Conservation (phyloP, 2,888 invertebrate genomes). For the Drosophila rellima region DNA sequence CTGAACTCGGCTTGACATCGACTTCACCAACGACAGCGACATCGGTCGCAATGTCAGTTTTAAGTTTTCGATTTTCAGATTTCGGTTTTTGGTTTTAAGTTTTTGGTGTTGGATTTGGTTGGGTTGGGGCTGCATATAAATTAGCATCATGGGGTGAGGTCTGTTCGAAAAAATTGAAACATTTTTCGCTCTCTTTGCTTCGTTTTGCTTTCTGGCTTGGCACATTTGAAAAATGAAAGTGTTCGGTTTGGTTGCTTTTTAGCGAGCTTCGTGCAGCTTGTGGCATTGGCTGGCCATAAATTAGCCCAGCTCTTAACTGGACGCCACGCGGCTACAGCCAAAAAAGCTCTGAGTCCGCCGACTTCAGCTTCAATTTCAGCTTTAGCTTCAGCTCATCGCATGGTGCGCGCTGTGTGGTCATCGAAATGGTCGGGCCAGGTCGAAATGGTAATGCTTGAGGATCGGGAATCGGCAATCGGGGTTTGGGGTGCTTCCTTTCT, state of each 20-base stretch:
- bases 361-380: slow-evolving; percentile 36
- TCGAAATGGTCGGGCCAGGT: slow-evolving; percentile 35
- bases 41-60: slow-evolving; percentile 29
- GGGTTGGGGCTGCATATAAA: slow-evolving; percentile 71
- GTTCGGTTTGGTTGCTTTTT: slow-evolving; percentile 69
- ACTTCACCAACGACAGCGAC: slow-evolving; percentile 22
- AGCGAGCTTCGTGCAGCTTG: slow-evolving; percentile 64
- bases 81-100: slow-evolving; percentile 31
- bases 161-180: slow-evolving; percentile 65
- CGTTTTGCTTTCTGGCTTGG: slow-evolving; percentile 35
- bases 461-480: slow-evolving; percentile 11
- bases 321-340: slow-evolving; percentile 61
- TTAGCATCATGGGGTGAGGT: slow-evolving; percentile 81
- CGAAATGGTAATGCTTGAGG: slow-evolving; percentile 15
- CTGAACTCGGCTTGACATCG: slow-evolving; percentile 71
- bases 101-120: slow-evolving; percentile 24
- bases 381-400: slow-evolving; percentile 58
- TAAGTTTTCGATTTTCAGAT: slow-evolving; percentile 21
- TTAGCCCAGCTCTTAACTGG: slow-evolving; percentile 71
- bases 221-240: slow-evolving; percentile 77
- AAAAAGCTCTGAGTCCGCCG: neutral
- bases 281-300: slow-evolving; percentile 78
- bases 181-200: slow-evolving; percentile 57
- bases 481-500: slow-evolving; percentile 60
- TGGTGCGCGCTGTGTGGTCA: slow-evolving; percentile 69